These are phyloP conservation scores for Dusona sp. DNA, from an alignment of 2,888 invertebrate genomes.

Conservation along the genomic window DNA sequence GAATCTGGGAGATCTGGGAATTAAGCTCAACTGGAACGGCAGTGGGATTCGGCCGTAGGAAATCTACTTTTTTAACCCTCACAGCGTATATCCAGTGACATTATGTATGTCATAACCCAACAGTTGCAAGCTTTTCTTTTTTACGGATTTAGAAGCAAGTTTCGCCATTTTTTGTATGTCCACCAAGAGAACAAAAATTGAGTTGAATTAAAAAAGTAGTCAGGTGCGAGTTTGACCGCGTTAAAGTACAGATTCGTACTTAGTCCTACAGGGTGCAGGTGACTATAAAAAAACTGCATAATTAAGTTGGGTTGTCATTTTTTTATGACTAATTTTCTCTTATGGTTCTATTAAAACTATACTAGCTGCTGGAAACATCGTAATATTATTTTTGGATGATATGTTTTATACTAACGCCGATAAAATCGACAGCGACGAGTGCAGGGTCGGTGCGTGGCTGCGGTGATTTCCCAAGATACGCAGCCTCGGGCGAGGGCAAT, in stretches of 20 bases:
- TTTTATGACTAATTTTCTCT: neutral
- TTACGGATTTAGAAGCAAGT: neutral
- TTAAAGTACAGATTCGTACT: neutral
- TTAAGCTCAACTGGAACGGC: slow-evolving; percentile 10
- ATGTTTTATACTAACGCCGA: too few species aligned
- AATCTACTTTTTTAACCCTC: slow-evolving; percentile 3
- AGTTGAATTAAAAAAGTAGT: neutral
- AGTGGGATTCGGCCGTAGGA: slow-evolving; percentile 4
- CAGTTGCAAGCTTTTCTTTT: neutral
- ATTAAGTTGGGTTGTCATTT: neutral
- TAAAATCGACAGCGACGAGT: too few species aligned
- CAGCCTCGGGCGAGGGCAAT: too few species aligned
- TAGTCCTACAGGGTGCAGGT: neutral
- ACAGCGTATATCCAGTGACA: neutral
- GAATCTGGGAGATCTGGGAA: slow-evolving; percentile 27
- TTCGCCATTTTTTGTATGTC: neutral
- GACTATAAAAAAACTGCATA: neutral
- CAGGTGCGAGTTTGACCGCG: neutral
- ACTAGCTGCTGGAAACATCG: too few species aligned
- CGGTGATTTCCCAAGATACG: too few species aligned
- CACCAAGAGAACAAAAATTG: neutral
- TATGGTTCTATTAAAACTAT: too few species aligned
- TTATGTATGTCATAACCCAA: slow-evolving; percentile 20
- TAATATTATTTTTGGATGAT: too few species aligned
- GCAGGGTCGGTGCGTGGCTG: too few species aligned